Evolutionary conservation across 1,140 invertebrate genomes (phyloP), one percentile per base, ranked within the genome.

Genomic region (Cylas formicarius): DNA sequence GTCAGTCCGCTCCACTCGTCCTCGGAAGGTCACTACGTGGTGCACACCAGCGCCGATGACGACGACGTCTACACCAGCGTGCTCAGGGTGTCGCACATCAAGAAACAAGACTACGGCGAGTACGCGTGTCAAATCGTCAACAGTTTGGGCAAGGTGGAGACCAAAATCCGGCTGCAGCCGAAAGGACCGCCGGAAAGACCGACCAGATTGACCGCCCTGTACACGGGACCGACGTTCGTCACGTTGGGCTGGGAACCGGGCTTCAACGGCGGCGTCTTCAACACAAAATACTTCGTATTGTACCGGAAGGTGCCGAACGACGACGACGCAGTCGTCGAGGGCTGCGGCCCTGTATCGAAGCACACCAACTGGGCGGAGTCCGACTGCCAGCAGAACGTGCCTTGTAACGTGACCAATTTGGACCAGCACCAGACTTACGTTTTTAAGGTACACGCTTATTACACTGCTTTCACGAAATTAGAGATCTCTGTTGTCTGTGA

Each of bases 101-200:
- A 78, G 14, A 75, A 82, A 11, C 73, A 78, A 7, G 89, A 93
- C 61, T 94, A 93, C 58, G 90, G 90, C 0, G 86, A 90, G 27
- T 95, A 95, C 61, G 87, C 78, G 24, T 95, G 90, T 56, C 76
- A 84, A 44, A 85, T 86, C 0, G 77, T 77, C 5, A 93, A 93
- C 61, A 75, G 74, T 2, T 65, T 89, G 20, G 87, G 88, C 9
- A 77, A 68, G 23, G 81, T 84, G 13, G 78, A 77, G 4, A 83
- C 86, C 0, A 81, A 80, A 29, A 90, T 93, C 34, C 73, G 76
- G 7, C 61, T 93, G 3, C 86, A 91, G 57, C 78, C 81, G 0
- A 90, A 89, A 69, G 86, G 88, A 1, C 75, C 84, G 0, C 90
- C 90, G 0, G 88, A 91, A 53, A 78, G 78, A 38, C 90, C 90